These are phyloP conservation scores for Drosophila leontia DNA, from an alignment of 1,140 invertebrate genomes.

Conservation along the genomic window DNA sequence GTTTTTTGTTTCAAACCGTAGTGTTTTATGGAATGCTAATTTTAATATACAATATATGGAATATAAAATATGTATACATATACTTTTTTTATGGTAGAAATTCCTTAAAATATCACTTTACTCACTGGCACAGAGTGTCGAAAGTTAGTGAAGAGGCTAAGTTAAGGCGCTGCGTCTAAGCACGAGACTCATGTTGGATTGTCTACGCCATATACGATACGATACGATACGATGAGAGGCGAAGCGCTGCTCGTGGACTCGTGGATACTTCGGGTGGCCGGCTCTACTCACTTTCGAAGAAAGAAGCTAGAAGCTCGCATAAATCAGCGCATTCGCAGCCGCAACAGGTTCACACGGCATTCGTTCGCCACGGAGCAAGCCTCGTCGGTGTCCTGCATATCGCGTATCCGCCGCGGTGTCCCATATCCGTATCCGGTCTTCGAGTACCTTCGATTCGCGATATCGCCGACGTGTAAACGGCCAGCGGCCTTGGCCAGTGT, in stretches of 20 bases:
- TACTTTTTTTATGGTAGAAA: not conserved
- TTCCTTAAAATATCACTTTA: not conserved
- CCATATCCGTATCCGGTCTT: constrained; percentile 12
- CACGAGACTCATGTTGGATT: constrained; percentile 76
- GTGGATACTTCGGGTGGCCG: constrained; percentile 31
- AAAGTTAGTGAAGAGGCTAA: constrained; percentile 13
- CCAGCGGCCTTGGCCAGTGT: constrained; percentile 19
- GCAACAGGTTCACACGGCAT: constrained; percentile 82
- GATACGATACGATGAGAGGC: constrained; percentile 33
- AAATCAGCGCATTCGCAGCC: constrained; percentile 68
- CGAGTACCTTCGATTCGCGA: constrained; percentile 2
- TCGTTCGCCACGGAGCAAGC: constrained; percentile 71
- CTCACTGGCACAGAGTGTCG: not conserved
- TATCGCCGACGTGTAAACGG: constrained; percentile 16
- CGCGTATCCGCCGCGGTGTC: constrained; percentile 11
- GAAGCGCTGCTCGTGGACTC: constrained; percentile 28
- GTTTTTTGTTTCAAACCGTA: too few species aligned
- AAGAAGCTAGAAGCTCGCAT: constrained; percentile 59
- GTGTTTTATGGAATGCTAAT: too few species aligned
- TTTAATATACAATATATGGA: not conserved
- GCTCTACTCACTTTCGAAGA: constrained; percentile 35
- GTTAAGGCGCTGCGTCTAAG: constrained; percentile 54
- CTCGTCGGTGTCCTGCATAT: constrained; percentile 51
- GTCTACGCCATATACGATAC: constrained; percentile 46
- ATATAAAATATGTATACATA: not conserved